Evolutionary conservation across 2,797 vertebrate species (phyloP), one percentile per base, ranked within the genome.

Genomic region (Menidia menidia): DNA sequence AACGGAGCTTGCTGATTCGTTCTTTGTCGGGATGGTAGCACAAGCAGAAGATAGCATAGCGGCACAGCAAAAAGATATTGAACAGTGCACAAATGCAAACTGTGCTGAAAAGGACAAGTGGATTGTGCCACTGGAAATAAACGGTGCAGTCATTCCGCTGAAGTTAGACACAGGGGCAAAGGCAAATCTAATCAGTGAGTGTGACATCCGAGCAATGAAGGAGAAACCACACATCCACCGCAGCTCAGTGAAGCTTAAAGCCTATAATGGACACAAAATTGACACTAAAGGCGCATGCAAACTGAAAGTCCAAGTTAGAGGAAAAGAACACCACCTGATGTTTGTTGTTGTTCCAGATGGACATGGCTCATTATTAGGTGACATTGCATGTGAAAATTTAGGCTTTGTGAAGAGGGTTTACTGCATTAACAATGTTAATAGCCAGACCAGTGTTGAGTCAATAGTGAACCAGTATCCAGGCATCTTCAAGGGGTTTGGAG

Each of bases 111-210:
- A 43, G 19, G 48, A 52, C 4, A 30, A 10, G 4, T 52, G 35
- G 48, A 52, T 14, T 4, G 19, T 9, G 11, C 1, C 19, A 10
- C 9, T 63, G 1, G 33, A 52, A 0, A 16, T 52, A 5, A 63
- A 63, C 31, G 61, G 19, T 14, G 7, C 48, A 16, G 6, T 42
- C 14, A 52, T 63, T 3, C 14, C 19, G 10, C 6, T 63, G 0
- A 63, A 52, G 18, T 33, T 63, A 10, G 60, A 63, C 47, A 63
- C 60, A 6, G 18, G 14, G 41, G 35, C 60, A 52, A 63, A 42
- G 5, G 19, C 35, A 1, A 42, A 42, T 4, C 31, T 63, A 3
- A 11, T 63, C 4, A 60, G 11, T 60, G 42, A 32, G 9, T 4
- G 5, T 6, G 14, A 45, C 12, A 45, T 60, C 6, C 41, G 9